Evolutionary conservation across 2,888 invertebrate genomes (phyloP).

Genomic region (Dolichomitus sp.): DNA sequence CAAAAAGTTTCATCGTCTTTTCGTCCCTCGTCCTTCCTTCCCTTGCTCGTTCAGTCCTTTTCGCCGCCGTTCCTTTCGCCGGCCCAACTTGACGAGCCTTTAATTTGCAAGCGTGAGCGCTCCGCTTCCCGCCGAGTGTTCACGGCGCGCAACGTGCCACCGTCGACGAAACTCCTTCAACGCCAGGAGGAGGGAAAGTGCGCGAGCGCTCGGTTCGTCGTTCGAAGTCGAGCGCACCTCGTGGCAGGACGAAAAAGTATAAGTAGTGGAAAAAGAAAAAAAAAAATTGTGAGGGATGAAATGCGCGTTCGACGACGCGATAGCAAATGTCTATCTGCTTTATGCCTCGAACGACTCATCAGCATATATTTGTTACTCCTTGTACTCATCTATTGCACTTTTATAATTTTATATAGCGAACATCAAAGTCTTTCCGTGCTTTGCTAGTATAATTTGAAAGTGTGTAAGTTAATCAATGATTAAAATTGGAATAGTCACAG

Average conservation of each 20-base stretch:
- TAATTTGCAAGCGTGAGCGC: constrained; percentile 67
- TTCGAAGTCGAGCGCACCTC: constrained; percentile 43
- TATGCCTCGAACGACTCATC: not conserved
- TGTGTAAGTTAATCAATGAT: too few relatives aligned
- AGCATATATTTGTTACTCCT: too few relatives aligned
- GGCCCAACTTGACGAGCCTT: constrained; percentile 62
- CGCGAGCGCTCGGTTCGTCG: constrained; percentile 13
- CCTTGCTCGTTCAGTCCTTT: constrained; percentile 37
- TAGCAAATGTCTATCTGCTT: constrained; percentile 30
- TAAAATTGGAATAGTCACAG: too few relatives aligned
- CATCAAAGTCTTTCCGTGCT: too few relatives aligned
- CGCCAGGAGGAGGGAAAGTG: constrained; percentile 29
- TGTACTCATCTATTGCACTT: too few relatives aligned
- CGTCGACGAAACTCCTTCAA: constrained; percentile 59
- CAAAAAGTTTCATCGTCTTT: constrained; percentile 67
- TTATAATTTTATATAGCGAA: too few relatives aligned
- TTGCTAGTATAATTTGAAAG: too few relatives aligned
- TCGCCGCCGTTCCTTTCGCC: constrained; percentile 40
- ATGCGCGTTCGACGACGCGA: constrained; percentile 25
- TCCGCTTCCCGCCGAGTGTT: constrained; percentile 60
- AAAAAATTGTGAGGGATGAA: constrained; percentile 5
- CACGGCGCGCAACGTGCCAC: constrained; percentile 34
- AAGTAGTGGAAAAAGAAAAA: constrained; percentile 1
- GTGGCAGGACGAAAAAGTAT: constrained; percentile 16
- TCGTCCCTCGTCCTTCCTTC: constrained; percentile 28